Base-by-base conservation (phyloP, 1,140 invertebrate species). In the Physella acuta region DNA sequence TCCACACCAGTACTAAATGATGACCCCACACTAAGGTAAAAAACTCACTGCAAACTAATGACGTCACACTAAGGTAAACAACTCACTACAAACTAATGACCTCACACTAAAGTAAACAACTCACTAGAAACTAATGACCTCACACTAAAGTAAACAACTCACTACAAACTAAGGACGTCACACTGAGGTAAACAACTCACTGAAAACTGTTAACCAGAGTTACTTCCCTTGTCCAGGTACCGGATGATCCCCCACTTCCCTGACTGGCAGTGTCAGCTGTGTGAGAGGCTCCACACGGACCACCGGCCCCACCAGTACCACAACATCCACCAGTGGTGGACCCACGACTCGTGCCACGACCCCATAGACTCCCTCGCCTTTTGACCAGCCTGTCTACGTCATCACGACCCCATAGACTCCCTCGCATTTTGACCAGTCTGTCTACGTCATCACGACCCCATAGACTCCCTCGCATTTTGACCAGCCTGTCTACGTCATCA, bases 191-290 rank as follows among this genome's bases (percentile, higher is more conserved):
- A 14, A 11, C 44, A 14, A n/a, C n/a, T n/a, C n/a, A n/a, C n/a
- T n/a, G n/a, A n/a, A n/a, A n/a, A 11, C 3, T 37, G 8, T 26
- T 36, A 34, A 36, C 17, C 1, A 11, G 24, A 4, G 4, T n/a
- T 34, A 16, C 26, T 26, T 36, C 24, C 8, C 17, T 4, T n/a
- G 28, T 51, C 11, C 56, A 68, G 66, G 39, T 68, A 60, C 20
- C 51, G 53, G 3, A 31, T 24, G 8, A 56, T 60, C 0, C 56
- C 17, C 26, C 55, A 68, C 26, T 49, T 39, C 16, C 66, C 66
- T 4, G 37, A 60, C 4, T 68, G 66, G 66, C 66, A 68, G 56
- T 68, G 66, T 36, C 53, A 60, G 28, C 37, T 68, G 1, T 68
- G 66, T 51, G 55, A 60, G 52, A 68, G 60, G 56, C 30, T 68